These are phyloP conservation scores for Himantopus leucocephalus DNA, from an alignment of 2,113 vertebrate species.

Conservation along the genomic window DNA sequence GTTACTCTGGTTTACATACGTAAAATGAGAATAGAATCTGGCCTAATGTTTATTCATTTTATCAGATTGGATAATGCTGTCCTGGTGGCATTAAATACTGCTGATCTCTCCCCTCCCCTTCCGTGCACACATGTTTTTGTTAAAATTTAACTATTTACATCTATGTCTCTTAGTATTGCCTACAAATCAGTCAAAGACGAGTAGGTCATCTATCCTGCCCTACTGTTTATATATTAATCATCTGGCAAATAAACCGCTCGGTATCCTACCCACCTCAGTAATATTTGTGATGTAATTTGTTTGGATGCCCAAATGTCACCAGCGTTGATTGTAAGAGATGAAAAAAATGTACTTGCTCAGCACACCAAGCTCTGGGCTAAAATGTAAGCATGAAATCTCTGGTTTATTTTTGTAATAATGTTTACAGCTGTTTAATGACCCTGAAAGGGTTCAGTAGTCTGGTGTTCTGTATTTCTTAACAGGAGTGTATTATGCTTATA, in stretches of 20 bases:
- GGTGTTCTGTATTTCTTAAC: conserved; percentile 78
- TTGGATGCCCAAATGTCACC: conserved; percentile 82
- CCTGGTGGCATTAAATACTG: conserved; percentile 46
- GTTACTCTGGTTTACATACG: not conserved
- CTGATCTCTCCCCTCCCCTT: conserved; percentile 12
- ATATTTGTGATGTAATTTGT: conserved; percentile 81
- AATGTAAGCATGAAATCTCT: conserved; percentile 84
- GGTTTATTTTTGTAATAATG: conserved; percentile 88
- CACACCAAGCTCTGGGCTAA: conserved; percentile 83
- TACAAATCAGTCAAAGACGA: conserved; percentile 66
- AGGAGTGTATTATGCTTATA: conserved; percentile 77
- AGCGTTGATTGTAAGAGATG: conserved; percentile 79
- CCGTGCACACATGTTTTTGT: not conserved
- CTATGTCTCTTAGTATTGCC: conserved; percentile 60
- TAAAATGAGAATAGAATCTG: conserved; percentile 25
- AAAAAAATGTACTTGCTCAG: conserved; percentile 82
- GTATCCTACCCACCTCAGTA: conserved; percentile 78
- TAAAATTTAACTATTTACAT: conserved; percentile 71
- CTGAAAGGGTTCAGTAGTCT: conserved; percentile 83
- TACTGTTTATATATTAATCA: conserved; percentile 74
- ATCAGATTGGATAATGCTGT: conserved; percentile 40
- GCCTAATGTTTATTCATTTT: conserved; percentile 43
- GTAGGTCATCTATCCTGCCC: conserved; percentile 56
- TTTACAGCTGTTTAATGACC: conserved; percentile 88
- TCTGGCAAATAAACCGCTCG: conserved; percentile 78